These are phyloP conservation scores for Gadopsis bispinosus DNA, from an alignment of 2,797 vertebrate species.

Conservation along the genomic window DNA sequence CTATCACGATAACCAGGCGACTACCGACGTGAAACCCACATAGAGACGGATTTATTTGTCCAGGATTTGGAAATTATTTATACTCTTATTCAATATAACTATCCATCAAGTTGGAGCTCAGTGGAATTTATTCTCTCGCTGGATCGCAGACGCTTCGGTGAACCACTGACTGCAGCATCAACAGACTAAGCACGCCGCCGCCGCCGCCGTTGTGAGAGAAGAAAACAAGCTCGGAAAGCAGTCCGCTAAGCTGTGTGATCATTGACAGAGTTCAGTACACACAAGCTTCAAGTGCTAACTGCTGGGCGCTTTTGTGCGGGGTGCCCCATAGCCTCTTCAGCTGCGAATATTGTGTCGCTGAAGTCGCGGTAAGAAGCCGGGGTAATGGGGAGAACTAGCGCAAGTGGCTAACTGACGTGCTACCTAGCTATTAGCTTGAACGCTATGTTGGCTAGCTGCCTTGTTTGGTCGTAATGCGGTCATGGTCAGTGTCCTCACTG, in stretches of 20 bases:
- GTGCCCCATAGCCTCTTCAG: constrained; percentile 1
- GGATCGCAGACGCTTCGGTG: constrained; percentile 42
- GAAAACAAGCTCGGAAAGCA: constrained; percentile 74
- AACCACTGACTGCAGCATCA: constrained; percentile 70
- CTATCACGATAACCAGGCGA: constrained; percentile 56
- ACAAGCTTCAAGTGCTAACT: constrained; percentile 61
- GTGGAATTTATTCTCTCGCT: constrained; percentile 44
- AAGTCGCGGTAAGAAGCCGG: constrained; percentile 65
- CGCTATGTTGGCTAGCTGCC: constrained; percentile 67
- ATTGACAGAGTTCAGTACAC: constrained; percentile 86
- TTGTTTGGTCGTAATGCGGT: constrained; percentile 67
- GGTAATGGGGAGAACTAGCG: constrained; percentile 39
- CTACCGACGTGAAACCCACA: constrained; percentile 38
- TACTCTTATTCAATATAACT: background rate
- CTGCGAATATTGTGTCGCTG: constrained; percentile 2
- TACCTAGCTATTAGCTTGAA: constrained; percentile 68
- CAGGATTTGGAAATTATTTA: constrained; percentile 14
- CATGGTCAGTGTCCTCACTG: constrained; percentile 52
- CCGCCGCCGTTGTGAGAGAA: constrained; percentile 66
- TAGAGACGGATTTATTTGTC: constrained; percentile 22
- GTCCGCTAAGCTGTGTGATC: constrained; percentile 81
- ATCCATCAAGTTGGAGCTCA: background rate
- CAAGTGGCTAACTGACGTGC: constrained; percentile 63
- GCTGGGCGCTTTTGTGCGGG: constrained; percentile 24
- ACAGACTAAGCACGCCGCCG: constrained; percentile 71